Evolutionary conservation across 2,888 invertebrate genomes (phyloP), one percentile per base, ranked within the genome.

Genomic region (Galeopsomyia nigrocyanea): DNA sequence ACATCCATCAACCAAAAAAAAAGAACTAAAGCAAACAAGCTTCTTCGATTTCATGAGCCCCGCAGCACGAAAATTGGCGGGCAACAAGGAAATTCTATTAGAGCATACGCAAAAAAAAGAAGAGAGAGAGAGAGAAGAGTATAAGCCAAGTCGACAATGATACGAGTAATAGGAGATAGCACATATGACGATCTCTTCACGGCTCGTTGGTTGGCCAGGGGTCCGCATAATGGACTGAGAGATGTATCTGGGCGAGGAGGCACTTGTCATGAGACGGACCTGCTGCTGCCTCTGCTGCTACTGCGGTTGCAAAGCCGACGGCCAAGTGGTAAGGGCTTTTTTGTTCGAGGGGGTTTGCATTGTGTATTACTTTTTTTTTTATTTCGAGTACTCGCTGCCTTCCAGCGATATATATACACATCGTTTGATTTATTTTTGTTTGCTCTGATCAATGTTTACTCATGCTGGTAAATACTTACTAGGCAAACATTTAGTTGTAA

Each of bases 141-240:
- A 62, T 46, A 19, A 63, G 22, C 19, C 26, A 50, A 46, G 49
- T 50, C 61, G 31, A 51, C 62, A 51, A 26, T 39, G 71, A 76
- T 75, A 78, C 66, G 71, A 73, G 80, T 79, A 79, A 78, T 74
- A 65, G 77, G 65, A 69, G 69, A 71, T 64, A 75, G 83, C 83
- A 79, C 84, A 83, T 83, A 83, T 81, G 84, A 84, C 82, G 79
- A 72, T 80, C 80, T 78, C 80, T 83, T 82, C 79, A 84, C 75
- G 84, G 84, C 81, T 84, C 84, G 83, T 83, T 84, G 82, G 76
- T 73, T 80, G 73, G 70, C 75, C 78, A 77, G 79, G 78, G 79
- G 66, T 62, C 50, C 19, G 14, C 9, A 26, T 31, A 51, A 2
- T 47, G 53, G 63, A 16, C 31, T 49, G n/a, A 66, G n/a, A 49